phyloP scores from a whole-genome alignment of 2,113 vertebrate species.

The Columba janthina region DNA sequence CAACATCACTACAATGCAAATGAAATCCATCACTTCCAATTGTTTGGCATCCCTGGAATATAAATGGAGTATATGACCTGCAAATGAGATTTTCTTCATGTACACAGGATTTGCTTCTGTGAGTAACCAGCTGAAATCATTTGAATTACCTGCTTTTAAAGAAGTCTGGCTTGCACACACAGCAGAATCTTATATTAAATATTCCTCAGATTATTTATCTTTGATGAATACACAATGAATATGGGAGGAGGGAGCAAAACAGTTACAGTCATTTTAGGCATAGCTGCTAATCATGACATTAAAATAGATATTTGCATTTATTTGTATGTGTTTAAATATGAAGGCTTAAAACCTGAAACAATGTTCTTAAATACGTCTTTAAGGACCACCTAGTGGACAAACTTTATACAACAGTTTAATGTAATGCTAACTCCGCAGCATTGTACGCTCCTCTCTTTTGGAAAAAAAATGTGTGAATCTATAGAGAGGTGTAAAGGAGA shows the following conservation, averaged over 20 bases:
- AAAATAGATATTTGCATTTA: not conserved
- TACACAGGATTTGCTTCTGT: not conserved
- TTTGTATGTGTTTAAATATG: not conserved
- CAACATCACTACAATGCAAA: not conserved
- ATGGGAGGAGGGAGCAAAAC: not conserved
- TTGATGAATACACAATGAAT: not conserved
- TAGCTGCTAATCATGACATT: not conserved
- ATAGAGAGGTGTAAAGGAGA: not conserved
- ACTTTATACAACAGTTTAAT: not conserved
- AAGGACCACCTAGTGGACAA: conserved; percentile 35
- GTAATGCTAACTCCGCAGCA: not conserved
- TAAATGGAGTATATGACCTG: not conserved
- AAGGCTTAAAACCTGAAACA: not conserved
- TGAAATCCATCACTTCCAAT: not conserved
- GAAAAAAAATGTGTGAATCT: not conserved
- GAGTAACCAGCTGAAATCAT: not conserved
- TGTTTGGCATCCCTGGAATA: not conserved
- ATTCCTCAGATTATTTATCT: not conserved
- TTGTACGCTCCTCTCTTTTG: not conserved
- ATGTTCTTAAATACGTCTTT: not conserved
- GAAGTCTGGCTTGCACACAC: not conserved
- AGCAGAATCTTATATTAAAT: not conserved
- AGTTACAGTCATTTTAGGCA: not conserved
- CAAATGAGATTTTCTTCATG: not conserved
- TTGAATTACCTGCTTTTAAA: not conserved